Percentiles rank a stretch among this genome's conserved stretches.
Conservation (phyloP, 1,140 invertebrate species). For the Atta texana region DNA sequence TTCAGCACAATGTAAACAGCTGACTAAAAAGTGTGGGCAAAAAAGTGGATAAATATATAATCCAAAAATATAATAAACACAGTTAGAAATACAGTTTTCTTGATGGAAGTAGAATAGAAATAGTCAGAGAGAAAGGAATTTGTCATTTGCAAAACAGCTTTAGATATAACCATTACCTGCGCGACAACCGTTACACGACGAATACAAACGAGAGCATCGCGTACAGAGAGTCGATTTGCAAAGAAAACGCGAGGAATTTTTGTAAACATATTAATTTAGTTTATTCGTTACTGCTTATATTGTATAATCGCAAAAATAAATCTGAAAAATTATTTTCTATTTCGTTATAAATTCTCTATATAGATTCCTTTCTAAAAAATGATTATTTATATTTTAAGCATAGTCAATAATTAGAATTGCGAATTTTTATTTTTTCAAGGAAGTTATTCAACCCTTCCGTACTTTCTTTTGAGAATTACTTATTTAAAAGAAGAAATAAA, state of each 20-base stretch:
- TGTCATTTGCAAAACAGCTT: constrained; percentile 66
- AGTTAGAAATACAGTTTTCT: neutral
- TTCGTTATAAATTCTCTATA: neutral
- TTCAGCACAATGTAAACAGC: neutral
- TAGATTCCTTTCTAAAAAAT: too few species aligned
- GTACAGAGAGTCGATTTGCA: neutral
- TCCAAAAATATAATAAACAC: neutral
- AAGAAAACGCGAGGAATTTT: constrained; percentile 57
- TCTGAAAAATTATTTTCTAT: neutral
- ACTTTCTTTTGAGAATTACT: neutral
- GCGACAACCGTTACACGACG: constrained; percentile 61
- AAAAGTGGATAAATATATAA: neutral
- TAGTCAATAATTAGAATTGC: neutral
- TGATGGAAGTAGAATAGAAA: neutral
- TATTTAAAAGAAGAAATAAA: neutral
- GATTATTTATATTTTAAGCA: neutral
- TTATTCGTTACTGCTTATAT: neutral
- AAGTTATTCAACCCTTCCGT: neutral
- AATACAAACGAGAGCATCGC: constrained; percentile 65
- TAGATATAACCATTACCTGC: constrained; percentile 62
- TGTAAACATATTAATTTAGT: neutral
- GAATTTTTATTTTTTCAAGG: neutral
- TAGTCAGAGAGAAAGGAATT: constrained; percentile 64
- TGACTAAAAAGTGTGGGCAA: neutral
- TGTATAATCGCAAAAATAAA: neutral